Percentiles rank a stretch among this genome's conserved stretches.
phyloP scores from a whole-genome alignment of 2,888 invertebrate genomes.

The Pyrocoelia pectoralis region DNA sequence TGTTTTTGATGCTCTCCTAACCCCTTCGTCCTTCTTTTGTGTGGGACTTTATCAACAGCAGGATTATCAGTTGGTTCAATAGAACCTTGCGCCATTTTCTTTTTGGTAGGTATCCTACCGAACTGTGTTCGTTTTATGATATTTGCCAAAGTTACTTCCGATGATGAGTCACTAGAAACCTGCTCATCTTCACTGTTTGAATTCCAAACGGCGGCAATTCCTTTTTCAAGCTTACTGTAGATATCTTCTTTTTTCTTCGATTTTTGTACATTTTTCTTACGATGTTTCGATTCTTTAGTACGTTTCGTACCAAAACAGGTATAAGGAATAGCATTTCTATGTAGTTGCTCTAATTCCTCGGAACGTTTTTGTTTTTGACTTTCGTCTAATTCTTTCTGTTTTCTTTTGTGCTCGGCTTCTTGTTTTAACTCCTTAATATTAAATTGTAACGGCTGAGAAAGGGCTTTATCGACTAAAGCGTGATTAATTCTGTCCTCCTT shows the following conservation, averaged over 20 bases:
- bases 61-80: conserved; percentile 17
- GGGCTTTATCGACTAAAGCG: conserved; percentile 77
- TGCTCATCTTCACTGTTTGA: conserved; percentile 16
- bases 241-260: neutral
- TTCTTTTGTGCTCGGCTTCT: conserved; percentile 63
- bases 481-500: conserved; percentile 85
- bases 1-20: too few species aligned
- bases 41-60: neutral
- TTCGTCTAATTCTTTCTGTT: conserved; percentile 43
- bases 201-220: conserved; percentile 22
- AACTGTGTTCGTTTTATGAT: conserved; percentile 59
- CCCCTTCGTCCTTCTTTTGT: too few species aligned
- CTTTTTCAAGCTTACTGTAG: conserved; percentile 25
- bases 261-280: neutral
- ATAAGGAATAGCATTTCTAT: conserved; percentile 6
- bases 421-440: conserved; percentile 69
- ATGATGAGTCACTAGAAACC: neutral
- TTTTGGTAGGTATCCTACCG: conserved; percentile 57
- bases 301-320: neutral
- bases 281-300: too few species aligned
- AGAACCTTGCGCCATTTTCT: conserved; percentile 37
- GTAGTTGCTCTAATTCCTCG: neutral
- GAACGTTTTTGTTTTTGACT: conserved; percentile 20
- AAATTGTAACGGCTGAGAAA: conserved; percentile 74
- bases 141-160: conserved; percentile 38